Evolutionary conservation across 2,888 invertebrate species (phyloP), one percentile per base, ranked within the genome.

Genomic region (Mythimna albipuncta): DNA sequence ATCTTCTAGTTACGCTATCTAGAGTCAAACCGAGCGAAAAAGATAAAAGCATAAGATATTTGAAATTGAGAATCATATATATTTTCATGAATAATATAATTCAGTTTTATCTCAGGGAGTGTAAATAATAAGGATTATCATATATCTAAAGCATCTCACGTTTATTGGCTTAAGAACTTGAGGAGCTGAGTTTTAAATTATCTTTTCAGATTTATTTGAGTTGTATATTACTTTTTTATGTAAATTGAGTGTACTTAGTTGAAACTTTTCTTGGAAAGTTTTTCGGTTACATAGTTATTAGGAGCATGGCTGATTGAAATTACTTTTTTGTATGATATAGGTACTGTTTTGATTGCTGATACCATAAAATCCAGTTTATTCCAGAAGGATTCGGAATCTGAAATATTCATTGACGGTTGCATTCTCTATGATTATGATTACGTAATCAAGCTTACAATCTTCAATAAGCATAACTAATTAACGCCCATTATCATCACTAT

Each of bases 41-140:
- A 72, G 57, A 65, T 72, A 66, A 54, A 62, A 58, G 9, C 52
- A 41, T 16, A n/a, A 79, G n/a, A 66, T 63, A 66, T 79, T 64
- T 44, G 26, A 62, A 65, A 65, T 55, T 52, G 59, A n/a, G 21
- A 72, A 50, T 55, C 38, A 64, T 77, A 59, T 77, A 59, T 66
- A 74, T 67, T 80, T 79, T 77, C 66, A 77, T 80, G 77, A 80
- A 67, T 64, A 74, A 44, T 67, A 80, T 80, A 77, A 74, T 77
- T 66, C 63, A 74, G 54, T 77, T 77, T 73, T 80, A 75, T 80
- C 81, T 80, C 80, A 19, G 59, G 59, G 75, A 64, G 80, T 77
- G 75, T 75, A 79, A 79, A 77, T 77, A 77, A 73, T 65, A 66
- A 63, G 74, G 80, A 77, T 77, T 77, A 77, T 74, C 75, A 80